Evolutionary conservation across 2,113 vertebrate species (phyloP).

Genomic region (Odobenus rosmarus): DNA sequence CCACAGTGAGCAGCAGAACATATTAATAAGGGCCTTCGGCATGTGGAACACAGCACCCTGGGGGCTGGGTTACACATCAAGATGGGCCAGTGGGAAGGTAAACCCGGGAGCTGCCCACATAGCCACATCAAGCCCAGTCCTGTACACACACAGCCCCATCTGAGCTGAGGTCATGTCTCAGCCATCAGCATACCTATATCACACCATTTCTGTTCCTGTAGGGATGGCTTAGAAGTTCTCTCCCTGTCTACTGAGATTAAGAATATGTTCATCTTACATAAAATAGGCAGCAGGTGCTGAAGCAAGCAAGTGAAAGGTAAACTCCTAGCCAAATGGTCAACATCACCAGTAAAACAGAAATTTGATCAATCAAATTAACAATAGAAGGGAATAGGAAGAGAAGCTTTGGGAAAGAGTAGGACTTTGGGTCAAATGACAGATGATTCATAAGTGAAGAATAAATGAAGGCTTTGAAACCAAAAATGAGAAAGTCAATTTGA

Average conservation of each 20-base stretch:
- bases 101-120: background rate
- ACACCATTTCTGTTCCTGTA: background rate
- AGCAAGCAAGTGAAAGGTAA: background rate
- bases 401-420: background rate
- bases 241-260: background rate
- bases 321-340: background rate
- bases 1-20: background rate
- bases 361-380: background rate
- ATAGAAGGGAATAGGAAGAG: background rate
- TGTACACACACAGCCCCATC: background rate
- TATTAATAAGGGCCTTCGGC: background rate
- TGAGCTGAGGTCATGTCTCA: background rate
- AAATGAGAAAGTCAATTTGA: background rate
- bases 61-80: background rate
- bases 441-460: background rate
- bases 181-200: background rate
- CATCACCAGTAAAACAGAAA: background rate
- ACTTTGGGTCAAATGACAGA: background rate
- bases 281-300: background rate
- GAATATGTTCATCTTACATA: background rate
- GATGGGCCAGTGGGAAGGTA: background rate
- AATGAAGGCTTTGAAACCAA: background rate
- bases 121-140: background rate
- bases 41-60: background rate
- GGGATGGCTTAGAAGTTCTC: background rate